These are phyloP conservation scores for Prunella himalayana DNA, from an alignment of 2,113 vertebrate species.

Conservation along the genomic window DNA sequence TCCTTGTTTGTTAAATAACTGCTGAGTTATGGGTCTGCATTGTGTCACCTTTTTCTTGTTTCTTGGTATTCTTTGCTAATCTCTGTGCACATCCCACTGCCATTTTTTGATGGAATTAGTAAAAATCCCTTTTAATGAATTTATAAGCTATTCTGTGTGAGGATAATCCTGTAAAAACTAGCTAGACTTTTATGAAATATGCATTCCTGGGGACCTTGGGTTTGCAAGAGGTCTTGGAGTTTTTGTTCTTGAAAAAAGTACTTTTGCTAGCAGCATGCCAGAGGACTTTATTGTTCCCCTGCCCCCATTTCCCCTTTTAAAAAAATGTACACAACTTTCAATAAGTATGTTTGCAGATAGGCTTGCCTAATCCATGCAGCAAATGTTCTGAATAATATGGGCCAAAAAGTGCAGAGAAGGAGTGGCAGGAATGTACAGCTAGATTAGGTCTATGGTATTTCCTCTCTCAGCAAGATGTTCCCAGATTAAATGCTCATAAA, in stretches of 20 bases:
- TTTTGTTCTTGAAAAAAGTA: background rate
- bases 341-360: background rate
- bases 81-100: background rate
- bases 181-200: background rate
- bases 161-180: background rate
- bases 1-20: background rate
- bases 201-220: background rate
- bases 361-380: background rate
- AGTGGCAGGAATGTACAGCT: constrained; percentile 47
- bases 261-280: background rate
- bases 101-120: background rate
- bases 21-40: background rate
- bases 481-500: background rate
- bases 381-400: background rate
- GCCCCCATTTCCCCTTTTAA: background rate
- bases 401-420: background rate
- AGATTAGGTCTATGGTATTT: constrained; percentile 28
- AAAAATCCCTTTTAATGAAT: constrained; percentile 19
- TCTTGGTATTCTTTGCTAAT: background rate
- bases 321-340: background rate
- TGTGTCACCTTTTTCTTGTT: background rate
- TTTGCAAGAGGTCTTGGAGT: background rate
- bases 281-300: background rate
- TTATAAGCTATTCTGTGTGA: background rate
- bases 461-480: constrained; percentile 5